A percentile compares a stretch with the other conserved stretches of the same genome.
Conservation (phyloP, 2,113 vertebrate genomes). For the Columbina picui region DNA sequence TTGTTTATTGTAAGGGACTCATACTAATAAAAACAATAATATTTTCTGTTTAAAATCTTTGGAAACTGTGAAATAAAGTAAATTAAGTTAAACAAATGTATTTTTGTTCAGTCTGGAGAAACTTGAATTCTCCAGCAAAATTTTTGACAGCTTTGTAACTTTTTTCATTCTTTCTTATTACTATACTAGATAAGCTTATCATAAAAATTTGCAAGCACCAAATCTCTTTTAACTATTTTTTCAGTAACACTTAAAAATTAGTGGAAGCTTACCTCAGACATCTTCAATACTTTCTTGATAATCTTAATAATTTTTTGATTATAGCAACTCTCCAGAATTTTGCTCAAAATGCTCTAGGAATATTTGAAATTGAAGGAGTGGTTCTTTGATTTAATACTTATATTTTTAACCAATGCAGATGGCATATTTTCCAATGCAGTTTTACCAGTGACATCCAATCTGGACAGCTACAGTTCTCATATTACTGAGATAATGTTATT, state of each 20-base stretch:
- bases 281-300: not conserved
- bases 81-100: not conserved
- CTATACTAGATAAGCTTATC: not conserved
- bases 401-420: slow-evolving; percentile 37
- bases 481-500: slow-evolving; percentile 1
- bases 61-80: not conserved
- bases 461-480: not conserved
- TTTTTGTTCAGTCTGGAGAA: not conserved
- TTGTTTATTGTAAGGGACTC: not conserved
- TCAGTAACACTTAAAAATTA: not conserved
- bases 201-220: not conserved
- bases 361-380: not conserved
- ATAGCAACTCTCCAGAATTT: not conserved
- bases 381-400: not conserved
- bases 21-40: not conserved
- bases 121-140: not conserved
- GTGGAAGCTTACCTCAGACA: not conserved
- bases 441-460: not conserved
- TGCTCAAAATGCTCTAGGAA: slow-evolving; percentile 8
- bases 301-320: not conserved
- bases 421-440: not conserved
- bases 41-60: not conserved
- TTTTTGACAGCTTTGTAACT: not conserved
- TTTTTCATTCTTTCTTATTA: not conserved
- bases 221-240: not conserved